Base-by-base conservation (phyloP, 1,140 invertebrate species). In the Anastrepha ludens region DNA sequence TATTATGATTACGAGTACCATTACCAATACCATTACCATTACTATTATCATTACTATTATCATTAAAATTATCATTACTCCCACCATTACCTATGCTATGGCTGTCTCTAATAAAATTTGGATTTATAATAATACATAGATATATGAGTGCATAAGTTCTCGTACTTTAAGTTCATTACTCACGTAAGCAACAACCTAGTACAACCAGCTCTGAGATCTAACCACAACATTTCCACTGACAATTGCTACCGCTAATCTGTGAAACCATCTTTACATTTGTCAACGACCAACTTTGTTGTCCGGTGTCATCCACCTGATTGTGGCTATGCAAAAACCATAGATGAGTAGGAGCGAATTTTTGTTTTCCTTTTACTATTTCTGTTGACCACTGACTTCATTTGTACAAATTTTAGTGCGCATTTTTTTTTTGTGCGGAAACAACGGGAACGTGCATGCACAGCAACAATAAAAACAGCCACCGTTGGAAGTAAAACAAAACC, bases 261-360 rank as follows among this genome's bases (percentile, higher is more conserved):
- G 74, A 7, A 81, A 55, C n/a, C 47, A 81, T 81, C n/a, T 47
- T 55, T 20, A 17, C 20, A 81, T 81, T 55, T 81, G n/a, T 55
- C 74, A 81, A 81, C 47, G 41, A 55, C 44, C 7, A 81, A 81
- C 47, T 81, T 55, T 81, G n/a, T 81, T 81, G 17, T n/a, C 74
- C 74, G 20, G 74, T 81, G 74, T 81, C 74, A 55, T 81, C 74
- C 55, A 81, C 74, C 74, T 81, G 74, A 81, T 55, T 55, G 74
- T 81, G 74, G 74, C 17, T n/a, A 81, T 55, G 74, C 55, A 81
- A 58, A 47, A 81, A 81, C 74, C 44, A 55, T 55, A 20, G 47
- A 55, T 6, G 74, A 81, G 47, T 81, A 11, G 44, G 9, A 55
- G 11, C 9, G 55, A 55, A 55, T 55, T 17, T 55, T 15, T 81